Conservation (phyloP, 2,797 vertebrate genomes). For the Chaetophractus vellerosus region DNA sequence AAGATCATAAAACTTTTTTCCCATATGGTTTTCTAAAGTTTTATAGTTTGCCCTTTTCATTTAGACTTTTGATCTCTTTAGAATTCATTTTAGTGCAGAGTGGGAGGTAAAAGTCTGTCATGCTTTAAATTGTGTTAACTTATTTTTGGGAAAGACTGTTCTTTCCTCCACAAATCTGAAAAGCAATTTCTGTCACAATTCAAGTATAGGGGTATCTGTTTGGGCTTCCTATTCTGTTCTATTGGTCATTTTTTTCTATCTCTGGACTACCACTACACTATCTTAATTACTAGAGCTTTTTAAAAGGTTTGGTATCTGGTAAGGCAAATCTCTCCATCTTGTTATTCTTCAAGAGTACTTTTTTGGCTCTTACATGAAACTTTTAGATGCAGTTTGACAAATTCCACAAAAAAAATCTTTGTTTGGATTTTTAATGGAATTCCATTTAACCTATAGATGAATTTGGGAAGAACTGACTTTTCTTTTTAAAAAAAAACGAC, state of each 20-base stretch:
- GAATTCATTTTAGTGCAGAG: background rate
- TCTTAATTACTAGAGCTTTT: background rate
- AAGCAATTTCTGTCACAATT: background rate
- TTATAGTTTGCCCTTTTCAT: background rate
- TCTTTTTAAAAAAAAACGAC: background rate
- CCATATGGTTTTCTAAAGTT: background rate
- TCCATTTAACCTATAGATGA: too few species aligned
- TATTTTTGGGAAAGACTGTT: background rate
- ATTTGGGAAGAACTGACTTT: too few species aligned
- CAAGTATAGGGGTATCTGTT: background rate
- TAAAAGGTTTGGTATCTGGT: background rate
- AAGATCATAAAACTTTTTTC: background rate
- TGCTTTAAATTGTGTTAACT: background rate
- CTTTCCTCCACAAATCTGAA: background rate
- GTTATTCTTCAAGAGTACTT: background rate
- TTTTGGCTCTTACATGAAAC: background rate
- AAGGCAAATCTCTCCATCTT: background rate
- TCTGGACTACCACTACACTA: background rate
- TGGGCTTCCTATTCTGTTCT: background rate
- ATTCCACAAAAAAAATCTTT: background rate
- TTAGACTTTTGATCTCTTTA: background rate
- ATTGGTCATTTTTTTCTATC: background rate
- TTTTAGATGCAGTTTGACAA: conserved; percentile 7
- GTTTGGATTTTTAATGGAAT: background rate
- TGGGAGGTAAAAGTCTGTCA: background rate